Conservation (phyloP, 2,888 invertebrate genomes). For the Listrodromus nycthemerus region DNA sequence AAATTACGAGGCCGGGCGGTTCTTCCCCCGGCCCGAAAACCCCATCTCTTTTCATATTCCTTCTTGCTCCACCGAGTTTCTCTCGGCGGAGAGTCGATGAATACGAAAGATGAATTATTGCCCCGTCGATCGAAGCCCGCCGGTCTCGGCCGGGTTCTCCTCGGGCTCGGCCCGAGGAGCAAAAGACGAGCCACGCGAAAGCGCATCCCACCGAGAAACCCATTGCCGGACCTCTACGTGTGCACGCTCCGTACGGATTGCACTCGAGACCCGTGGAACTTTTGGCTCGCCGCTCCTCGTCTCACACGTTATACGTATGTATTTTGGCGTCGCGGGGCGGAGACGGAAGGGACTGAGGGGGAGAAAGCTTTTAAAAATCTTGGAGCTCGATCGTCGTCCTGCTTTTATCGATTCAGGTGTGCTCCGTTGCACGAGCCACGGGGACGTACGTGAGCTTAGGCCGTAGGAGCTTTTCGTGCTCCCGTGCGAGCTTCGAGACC, state of each 20-base stretch:
- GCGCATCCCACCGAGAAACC: conserved; percentile 37
- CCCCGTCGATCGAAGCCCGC: conserved; percentile 51
- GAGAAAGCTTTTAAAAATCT: conserved; percentile 69
- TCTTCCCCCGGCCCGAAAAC: neutral
- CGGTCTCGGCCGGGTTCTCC: neutral
- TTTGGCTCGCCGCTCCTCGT: conserved; percentile 1
- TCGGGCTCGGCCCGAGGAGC: neutral
- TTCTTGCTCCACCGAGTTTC: conserved; percentile 23
- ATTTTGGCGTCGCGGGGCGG: neutral
- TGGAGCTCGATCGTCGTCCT: conserved; percentile 47
- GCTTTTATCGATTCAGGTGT: conserved; percentile 60
- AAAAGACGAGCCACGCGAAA: conserved; percentile 28
- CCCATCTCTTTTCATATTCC: conserved; percentile 41
- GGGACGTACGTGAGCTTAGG: conserved; percentile 40
- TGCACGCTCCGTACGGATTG: conserved; percentile 11
- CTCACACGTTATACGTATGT: conserved; percentile 48
- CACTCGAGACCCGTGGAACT: conserved; percentile 29
- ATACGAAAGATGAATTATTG: conserved; percentile 72
- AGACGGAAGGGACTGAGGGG: neutral
- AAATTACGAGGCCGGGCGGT: conserved; percentile 34
- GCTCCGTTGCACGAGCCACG: neutral
- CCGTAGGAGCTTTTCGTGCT: conserved; percentile 35
- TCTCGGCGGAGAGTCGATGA: conserved; percentile 64
- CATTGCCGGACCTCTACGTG: conserved; percentile 42
- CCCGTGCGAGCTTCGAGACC: conserved; percentile 36